phyloP scores from a whole-genome alignment of 2,113 vertebrate genomes.

The mouse (Mus musculus) region GRCm39 chr8:78221001-78221500 shows the following conservation, averaged over 20 bases:
- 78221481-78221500: constrained; percentile 28
- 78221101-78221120: not conserved
- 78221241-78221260: not conserved
- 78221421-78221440: constrained; percentile 23
- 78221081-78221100: not conserved
- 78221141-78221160: not conserved
- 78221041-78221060: not conserved
- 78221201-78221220: not conserved
- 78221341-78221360: not conserved
- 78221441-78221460: not conserved
- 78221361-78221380: constrained; percentile 46
- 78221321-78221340: not conserved
- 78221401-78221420: not conserved
- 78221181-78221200: no score
- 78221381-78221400: not conserved
- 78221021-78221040: not conserved
- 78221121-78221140: not conserved
- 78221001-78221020: not conserved
- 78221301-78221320: not conserved
- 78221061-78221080: not conserved
- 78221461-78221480: constrained; percentile 4
- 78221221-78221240: not conserved
- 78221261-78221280: not conserved
- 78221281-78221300: not conserved
- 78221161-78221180: not conserved